Base-by-base conservation (phyloP, 2,113 vertebrate genomes). In the Lichenostomus cassidix region DNA sequence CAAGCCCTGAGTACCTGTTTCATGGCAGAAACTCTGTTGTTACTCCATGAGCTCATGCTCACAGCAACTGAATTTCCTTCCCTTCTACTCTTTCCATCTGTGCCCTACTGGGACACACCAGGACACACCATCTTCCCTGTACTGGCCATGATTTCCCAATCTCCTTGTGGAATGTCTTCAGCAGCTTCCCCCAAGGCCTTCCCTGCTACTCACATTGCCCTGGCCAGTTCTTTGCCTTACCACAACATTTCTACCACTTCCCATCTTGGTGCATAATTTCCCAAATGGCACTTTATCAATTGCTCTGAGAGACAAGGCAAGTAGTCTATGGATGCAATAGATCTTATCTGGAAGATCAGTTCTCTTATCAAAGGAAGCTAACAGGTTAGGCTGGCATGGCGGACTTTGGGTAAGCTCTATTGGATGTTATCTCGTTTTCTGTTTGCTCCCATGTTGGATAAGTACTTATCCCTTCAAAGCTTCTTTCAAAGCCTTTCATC, bases 401-500 rank as follows among this genome's bases (percentile, higher is more conserved):
- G 3, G 4, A 25, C 53, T 89, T 81, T 47, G 62, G 65, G 56
- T 82, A 62, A 78, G 35, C 29, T 89, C 69, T 75, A 15, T 33
- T 92, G 90, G 50, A 44, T 83, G 73, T 87, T 95, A 95, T 92
- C 91, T 78, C 65, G 46, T 94, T 87, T 93, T 82, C 49, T 87
- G 4, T 89, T 91, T 91, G 69, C 46, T 94, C 73, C 89, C 35
- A 41, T 60, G 62, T 63, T 1, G 2, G 60, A 31, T 64, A 68
- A 89, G 53, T 78, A 53, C 28, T 91, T 44, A 89, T 71, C 76
- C 56, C 87, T 89, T 95, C 77, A 92, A 94, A 95, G 87, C 82
- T 92, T 78, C 44, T 81, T 87, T 73, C 37, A 90, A 83, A 93
- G 52, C 20, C 44, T 73, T 96, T 92, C 73, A 87, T 95, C 77